These are phyloP conservation scores for Syngnathus rostellatus DNA, from an alignment of 2,797 vertebrate genomes.

Conservation along the genomic window DNA sequence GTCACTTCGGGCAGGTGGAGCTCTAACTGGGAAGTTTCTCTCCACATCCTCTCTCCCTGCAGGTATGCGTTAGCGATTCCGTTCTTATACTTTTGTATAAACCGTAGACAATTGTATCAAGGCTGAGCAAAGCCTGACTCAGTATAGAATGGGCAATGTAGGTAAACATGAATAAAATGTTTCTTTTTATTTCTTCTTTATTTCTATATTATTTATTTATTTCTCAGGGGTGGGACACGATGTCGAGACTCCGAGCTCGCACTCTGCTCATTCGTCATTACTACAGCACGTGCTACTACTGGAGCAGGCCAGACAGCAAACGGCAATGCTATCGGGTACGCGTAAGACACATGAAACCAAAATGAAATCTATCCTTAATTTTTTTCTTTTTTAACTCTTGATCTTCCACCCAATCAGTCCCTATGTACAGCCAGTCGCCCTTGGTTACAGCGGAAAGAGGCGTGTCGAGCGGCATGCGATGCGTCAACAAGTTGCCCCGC, in stretches of 20 bases:
- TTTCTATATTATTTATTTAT: neutral
- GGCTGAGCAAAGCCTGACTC: neutral
- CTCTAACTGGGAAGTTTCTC: slow-evolving; percentile 84
- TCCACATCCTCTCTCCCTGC: slow-evolving; percentile 84
- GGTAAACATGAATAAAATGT: neutral
- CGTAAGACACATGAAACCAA: neutral
- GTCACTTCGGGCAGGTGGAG: slow-evolving; percentile 77
- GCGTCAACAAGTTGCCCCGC: slow-evolving; percentile 80
- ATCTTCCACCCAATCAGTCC: slow-evolving; percentile 61
- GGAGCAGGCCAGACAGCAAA: slow-evolving; percentile 91
- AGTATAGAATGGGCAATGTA: neutral
- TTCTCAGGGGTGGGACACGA: slow-evolving; percentile 73
- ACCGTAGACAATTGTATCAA: neutral
- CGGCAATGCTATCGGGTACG: slow-evolving; percentile 78
- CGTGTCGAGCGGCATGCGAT: slow-evolving; percentile 69
- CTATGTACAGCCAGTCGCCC: slow-evolving; percentile 85
- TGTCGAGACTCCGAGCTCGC: slow-evolving; percentile 67
- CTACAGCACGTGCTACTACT: slow-evolving; percentile 87
- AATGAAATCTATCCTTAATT: too few species aligned
- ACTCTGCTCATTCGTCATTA: slow-evolving; percentile 80
- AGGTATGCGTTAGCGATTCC: slow-evolving; percentile 26
- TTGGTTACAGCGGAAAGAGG: slow-evolving; percentile 84
- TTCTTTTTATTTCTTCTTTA: neutral
- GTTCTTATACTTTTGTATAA: neutral
- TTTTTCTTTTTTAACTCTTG: neutral